Base-by-base conservation (phyloP, 2,888 invertebrate genomes). In the Agriopis aurantiaria region DNA sequence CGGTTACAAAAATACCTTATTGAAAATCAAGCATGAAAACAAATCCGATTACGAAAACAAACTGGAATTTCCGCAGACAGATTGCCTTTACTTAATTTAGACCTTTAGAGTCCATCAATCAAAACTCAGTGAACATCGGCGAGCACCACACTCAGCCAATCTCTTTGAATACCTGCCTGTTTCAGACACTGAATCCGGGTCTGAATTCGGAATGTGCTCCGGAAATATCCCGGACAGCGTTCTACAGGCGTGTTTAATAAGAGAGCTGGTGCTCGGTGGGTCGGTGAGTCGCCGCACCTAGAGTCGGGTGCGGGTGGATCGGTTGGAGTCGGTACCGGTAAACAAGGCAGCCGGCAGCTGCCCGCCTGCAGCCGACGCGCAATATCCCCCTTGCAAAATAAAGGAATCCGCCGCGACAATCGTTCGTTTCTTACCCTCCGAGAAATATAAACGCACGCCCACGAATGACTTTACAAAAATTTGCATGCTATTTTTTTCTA, bases 401-500 rank as follows among this genome's bases (percentile, higher is more conserved):
- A 94, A 93, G 89, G 90, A 92, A 90, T 89, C 85, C 88, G 81
- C 88, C 88, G 91, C 92, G 91, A 93, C 93, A 92, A 93, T 93
- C 92, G 93, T 89, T 91, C 90, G 89, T 90, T 89, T 85, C 88
- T 91, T 90, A 89, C 91, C 88, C 91, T 89, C 89, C 90, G 90
- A 93, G 91, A 92, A 92, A 93, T 93, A 93, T 93, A 93, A 93
- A 93, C 92, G 92, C 88, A 92, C 92, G 92, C 89, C 91, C 90
- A 82, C 90, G 90, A 93, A 93, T 91, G 93, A 92, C 93, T 93
- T 91, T 91, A 92, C 92, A 92, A 91, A 93, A 94, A 93, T 94
- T 93, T 93, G 91, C 93, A 93, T 93, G 85, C 86, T 86, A 85
- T 90, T 89, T 91, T 88, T 89, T 91, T 91, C 89, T 88, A 89